Percentiles rank a stretch among this genome's conserved stretches.
These are phyloP conservation scores for Eupeodes latifasciatus DNA, from an alignment of 2,888 invertebrate species.

Conservation along the genomic window DNA sequence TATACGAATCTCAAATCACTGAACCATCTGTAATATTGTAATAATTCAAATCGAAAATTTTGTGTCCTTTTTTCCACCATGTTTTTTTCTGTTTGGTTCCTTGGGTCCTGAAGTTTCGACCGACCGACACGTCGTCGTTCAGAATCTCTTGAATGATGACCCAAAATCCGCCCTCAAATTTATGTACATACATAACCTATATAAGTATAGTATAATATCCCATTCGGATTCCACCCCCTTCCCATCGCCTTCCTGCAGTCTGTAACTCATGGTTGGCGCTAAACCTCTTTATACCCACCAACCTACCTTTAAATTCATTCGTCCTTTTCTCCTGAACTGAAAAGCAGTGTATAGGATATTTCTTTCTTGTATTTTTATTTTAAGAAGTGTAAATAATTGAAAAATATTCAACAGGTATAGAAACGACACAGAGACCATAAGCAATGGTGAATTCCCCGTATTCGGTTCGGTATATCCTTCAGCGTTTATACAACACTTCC, in stretches of 20 bases:
- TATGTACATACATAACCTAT: constrained; percentile 18
- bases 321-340: constrained; percentile 31
- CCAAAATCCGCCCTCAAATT: constrained; percentile 45
- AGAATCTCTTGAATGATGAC: constrained; percentile 65
- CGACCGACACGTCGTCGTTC: constrained; percentile 8
- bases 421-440: constrained; percentile 25
- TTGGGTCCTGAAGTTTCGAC: neutral
- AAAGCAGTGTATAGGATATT: constrained; percentile 29
- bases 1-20: constrained; percentile 10
- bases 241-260: neutral
- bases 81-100: neutral
- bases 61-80: constrained; percentile 62
- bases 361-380: constrained; percentile 30
- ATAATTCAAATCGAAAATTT: constrained; percentile 75
- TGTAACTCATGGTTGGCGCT: neutral
- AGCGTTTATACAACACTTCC: constrained; percentile 46
- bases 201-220: constrained; percentile 1
- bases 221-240: neutral
- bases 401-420: constrained; percentile 74
- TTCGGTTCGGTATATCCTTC: constrained; percentile 23
- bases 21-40: constrained; percentile 65
- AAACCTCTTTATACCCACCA: constrained; percentile 8
- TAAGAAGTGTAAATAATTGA: constrained; percentile 75
- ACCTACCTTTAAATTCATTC: constrained; percentile 18
- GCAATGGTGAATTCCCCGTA: constrained; percentile 14